Conservation (phyloP, 2,797 vertebrate genomes). For the Mormyrus proboscirostris region DNA sequence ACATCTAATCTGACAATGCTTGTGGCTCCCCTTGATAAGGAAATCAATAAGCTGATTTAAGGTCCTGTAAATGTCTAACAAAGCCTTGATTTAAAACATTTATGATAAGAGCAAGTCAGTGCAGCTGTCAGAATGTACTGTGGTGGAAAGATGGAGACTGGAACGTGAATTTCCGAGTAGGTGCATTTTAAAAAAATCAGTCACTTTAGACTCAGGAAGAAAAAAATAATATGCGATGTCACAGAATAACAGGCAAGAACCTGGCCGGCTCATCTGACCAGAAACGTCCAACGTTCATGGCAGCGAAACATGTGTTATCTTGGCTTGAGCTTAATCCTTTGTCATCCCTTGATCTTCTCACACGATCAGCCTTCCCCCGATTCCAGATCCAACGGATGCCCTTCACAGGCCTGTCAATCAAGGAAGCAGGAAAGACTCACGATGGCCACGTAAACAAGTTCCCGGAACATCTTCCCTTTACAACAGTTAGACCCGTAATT, state of each 20-base stretch:
- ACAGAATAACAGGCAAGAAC: not conserved
- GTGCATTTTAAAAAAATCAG: conserved; percentile 21
- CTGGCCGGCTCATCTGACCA: not conserved
- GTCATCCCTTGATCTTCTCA: not conserved
- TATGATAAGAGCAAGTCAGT: conserved; percentile 16
- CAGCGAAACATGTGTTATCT: not conserved
- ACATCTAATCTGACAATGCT: conserved; percentile 21
- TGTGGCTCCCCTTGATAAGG: conserved; percentile 17
- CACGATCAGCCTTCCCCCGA: not conserved
- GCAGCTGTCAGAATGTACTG: conserved; percentile 31
- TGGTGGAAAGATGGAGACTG: conserved; percentile 22
- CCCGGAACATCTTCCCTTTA: not conserved
- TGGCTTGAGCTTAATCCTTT: not conserved
- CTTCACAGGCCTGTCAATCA: not conserved
- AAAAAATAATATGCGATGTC: not conserved
- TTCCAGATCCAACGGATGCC: not conserved
- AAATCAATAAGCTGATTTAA: conserved; percentile 31
- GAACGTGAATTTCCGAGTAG: conserved; percentile 16
- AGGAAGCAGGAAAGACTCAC: not conserved
- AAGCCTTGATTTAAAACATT: conserved; percentile 2
- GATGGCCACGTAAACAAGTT: not conserved
- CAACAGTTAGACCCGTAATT: not conserved
- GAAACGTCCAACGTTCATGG: not conserved
- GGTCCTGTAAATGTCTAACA: conserved; percentile 12
- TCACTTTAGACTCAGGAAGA: not conserved